These are phyloP conservation scores for Camponotus fellah DNA, from an alignment of 2,888 invertebrate species.

Conservation along the genomic window DNA sequence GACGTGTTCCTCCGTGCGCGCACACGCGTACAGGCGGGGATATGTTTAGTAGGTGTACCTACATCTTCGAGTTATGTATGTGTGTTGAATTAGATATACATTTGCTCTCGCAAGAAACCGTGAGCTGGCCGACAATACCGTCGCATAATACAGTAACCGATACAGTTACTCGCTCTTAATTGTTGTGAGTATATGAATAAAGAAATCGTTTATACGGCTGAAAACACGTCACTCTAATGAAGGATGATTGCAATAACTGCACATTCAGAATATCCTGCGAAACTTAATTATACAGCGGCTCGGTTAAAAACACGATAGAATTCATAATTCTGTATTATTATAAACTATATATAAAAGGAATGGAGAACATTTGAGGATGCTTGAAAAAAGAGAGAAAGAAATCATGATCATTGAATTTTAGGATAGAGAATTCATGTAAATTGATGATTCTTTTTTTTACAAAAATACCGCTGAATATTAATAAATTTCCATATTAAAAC, in stretches of 20 bases:
- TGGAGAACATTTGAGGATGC: neutral
- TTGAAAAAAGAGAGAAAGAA: neutral
- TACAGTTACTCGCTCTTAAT: slow-evolving; percentile 73
- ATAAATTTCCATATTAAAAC: neutral
- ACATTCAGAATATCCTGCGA: neutral
- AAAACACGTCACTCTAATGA: slow-evolving; percentile 41
- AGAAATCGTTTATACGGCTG: slow-evolving; percentile 58
- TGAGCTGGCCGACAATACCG: slow-evolving; percentile 64
- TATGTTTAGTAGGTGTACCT: no score
- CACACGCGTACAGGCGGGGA: slow-evolving; percentile 18
- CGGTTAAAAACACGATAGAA: neutral
- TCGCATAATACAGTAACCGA: slow-evolving; percentile 69
- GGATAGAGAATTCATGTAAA: neutral
- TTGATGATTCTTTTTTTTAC: neutral
- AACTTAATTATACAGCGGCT: neutral
- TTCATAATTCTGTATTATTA: neutral
- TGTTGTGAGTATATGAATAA: slow-evolving; percentile 54
- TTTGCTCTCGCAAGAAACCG: slow-evolving; percentile 23
- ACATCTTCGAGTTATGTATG: neutral
- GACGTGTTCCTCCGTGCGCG: slow-evolving; percentile 68
- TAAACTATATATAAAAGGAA: neutral
- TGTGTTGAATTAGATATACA: slow-evolving; percentile 38
- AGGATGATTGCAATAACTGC: slow-evolving; percentile 37
- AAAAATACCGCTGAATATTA: neutral
- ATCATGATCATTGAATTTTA: neutral